Conservation (phyloP, 64 coral and sea anemone species). For the Montipora cactus region DNA sequence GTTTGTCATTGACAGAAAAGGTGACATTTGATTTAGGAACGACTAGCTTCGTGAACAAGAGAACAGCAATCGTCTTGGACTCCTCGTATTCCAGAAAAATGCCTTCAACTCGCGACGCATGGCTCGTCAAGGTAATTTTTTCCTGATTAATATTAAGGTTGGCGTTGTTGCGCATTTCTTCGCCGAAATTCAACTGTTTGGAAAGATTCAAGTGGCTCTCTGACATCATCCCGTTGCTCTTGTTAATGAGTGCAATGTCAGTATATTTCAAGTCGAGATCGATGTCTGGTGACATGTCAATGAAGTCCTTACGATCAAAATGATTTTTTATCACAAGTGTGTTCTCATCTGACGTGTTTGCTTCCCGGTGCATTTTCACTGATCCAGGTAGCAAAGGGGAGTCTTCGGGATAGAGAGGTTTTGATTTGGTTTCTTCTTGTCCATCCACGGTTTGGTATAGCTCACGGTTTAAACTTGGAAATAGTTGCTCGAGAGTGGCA, state of each 20-base stretch:
- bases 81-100: neutral
- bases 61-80: neutral
- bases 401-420: neutral
- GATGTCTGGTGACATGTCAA: slow-evolving; percentile 18
- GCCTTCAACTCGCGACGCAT: neutral
- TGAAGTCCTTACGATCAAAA: slow-evolving; percentile 34
- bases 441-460: slow-evolving; percentile 47
- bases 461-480: slow-evolving; percentile 1
- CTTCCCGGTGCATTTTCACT: slow-evolving; percentile 58
- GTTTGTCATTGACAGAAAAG: neutral
- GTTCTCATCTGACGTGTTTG: neutral
- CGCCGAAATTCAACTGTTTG: slow-evolving; percentile 51
- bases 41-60: slow-evolving; percentile 31
- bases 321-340: slow-evolving; percentile 32
- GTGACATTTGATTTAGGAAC: neutral
- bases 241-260: neutral
- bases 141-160: neutral
- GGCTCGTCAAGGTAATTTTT: slow-evolving; percentile 14
- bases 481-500: slow-evolving; percentile 22
- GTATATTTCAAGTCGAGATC: neutral
- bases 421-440: neutral
- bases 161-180: slow-evolving; percentile 31
- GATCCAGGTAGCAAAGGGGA: slow-evolving; percentile 43
- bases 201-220: neutral
- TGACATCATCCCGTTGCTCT: slow-evolving; percentile 10